Percentiles rank a stretch among this genome's conserved stretches.
phyloP scores from a whole-genome alignment of 2,797 vertebrate genomes.

The Lithobates pipiens region DNA sequence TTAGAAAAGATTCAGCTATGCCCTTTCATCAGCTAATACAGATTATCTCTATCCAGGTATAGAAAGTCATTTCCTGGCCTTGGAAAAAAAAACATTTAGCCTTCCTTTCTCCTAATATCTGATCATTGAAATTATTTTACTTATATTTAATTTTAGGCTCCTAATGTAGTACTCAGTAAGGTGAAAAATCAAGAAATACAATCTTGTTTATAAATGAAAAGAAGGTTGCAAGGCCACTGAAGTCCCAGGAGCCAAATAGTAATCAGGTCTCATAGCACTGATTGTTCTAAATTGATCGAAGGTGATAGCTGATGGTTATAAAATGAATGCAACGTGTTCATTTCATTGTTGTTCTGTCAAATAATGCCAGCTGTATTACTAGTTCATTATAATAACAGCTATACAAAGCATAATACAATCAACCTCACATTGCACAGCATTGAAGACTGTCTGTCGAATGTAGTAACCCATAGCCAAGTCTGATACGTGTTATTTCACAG shows the following conservation, averaged over 20 bases:
- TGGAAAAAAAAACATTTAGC: conserved; percentile 10
- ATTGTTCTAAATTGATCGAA: neutral
- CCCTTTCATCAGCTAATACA: conserved; percentile 59
- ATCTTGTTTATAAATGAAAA: neutral
- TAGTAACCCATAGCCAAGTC: too few relatives aligned
- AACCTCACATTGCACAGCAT: too few relatives aligned
- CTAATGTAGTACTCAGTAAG: neutral
- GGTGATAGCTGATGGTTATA: too few relatives aligned
- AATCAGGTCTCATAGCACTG: neutral
- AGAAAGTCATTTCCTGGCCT: conserved; percentile 59
- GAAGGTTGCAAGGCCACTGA: neutral
- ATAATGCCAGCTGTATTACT: too few relatives aligned
- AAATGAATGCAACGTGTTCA: too few relatives aligned
- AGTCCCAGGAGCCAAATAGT: neutral
- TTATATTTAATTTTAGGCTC: neutral
- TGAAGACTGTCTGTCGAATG: too few relatives aligned
- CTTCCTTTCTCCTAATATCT: neutral
- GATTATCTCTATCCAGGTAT: conserved; percentile 62
- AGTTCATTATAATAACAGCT: too few relatives aligned
- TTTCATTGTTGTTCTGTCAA: too few relatives aligned
- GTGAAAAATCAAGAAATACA: neutral
- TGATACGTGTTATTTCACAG: too few relatives aligned
- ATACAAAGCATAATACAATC: too few relatives aligned
- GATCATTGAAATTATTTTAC: neutral
- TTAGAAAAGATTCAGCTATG: conserved; percentile 55